Percentiles rank a stretch among this genome's conserved stretches.
These are phyloP conservation scores for Dasysyrphus tricinctus DNA, from an alignment of 2,888 invertebrate species.

Conservation along the genomic window DNA sequence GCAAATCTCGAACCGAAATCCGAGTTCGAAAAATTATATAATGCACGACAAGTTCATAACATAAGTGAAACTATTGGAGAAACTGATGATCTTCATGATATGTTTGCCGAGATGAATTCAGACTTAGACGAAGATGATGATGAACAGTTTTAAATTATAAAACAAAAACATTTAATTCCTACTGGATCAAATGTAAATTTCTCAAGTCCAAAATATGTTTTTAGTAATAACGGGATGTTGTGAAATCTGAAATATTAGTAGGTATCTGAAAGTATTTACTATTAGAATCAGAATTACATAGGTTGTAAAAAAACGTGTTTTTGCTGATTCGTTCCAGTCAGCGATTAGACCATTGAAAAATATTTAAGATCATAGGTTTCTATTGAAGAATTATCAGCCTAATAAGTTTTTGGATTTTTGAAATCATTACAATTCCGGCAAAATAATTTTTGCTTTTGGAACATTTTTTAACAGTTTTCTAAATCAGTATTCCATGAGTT, in stretches of 20 bases:
- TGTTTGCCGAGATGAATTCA: slow-evolving; percentile 77
- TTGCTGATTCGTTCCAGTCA: not conserved
- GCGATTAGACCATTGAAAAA: no score
- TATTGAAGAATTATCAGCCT: not conserved
- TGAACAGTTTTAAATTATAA: slow-evolving; percentile 35
- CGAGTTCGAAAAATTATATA: slow-evolving; percentile 55
- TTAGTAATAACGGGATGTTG: not conserved
- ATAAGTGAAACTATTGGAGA: slow-evolving; percentile 30
- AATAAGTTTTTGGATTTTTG: not conserved
- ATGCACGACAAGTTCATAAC: slow-evolving; percentile 2
- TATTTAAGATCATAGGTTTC: no score
- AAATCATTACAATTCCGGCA: no score
- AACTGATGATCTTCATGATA: slow-evolving; percentile 76
- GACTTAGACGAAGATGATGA: slow-evolving; percentile 77
- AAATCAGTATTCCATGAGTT: no score
- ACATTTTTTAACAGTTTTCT: no score
- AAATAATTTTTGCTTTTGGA: no score
- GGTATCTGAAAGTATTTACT: not conserved
- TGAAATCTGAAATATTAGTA: not conserved
- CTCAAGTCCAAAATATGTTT: not conserved
- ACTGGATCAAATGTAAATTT: not conserved
- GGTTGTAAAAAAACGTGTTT: not conserved
- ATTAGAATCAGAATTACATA: not conserved
- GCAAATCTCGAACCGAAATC: slow-evolving; percentile 51
- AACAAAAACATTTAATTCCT: not conserved